Evolutionary conservation across 2,888 invertebrate genomes (phyloP).

Genomic region (Latheticus oryzae): DNA sequence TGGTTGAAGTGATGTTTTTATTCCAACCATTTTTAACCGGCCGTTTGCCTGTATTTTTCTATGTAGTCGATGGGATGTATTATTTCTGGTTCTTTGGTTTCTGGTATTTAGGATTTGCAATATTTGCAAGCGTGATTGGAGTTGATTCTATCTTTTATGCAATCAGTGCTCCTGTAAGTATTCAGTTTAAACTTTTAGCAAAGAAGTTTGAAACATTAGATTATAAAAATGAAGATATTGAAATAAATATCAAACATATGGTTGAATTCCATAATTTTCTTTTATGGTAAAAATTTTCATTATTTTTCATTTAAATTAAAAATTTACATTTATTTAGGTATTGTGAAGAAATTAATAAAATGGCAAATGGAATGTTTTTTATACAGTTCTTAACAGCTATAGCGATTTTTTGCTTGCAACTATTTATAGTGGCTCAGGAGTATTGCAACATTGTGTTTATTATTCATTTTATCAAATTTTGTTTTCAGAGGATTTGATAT

Average conservation of each 20-base stretch:
- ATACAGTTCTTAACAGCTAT: constrained; percentile 24
- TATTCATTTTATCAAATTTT: too few species aligned
- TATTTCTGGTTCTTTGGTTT: constrained; percentile 10
- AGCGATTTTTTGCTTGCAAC: constrained; percentile 20
- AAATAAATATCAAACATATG: background rate
- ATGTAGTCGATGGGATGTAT: constrained; percentile 18
- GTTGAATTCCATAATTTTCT: constrained; percentile 23
- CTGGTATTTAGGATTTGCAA: background rate
- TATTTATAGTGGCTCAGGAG: constrained; percentile 23
- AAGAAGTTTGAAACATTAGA: constrained; percentile 6
- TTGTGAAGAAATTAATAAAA: constrained; percentile 9
- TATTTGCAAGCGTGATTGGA: constrained; percentile 24
- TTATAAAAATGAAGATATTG: background rate
- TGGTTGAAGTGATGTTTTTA: constrained; percentile 8
- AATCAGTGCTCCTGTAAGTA: constrained; percentile 4
- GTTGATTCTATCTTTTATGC: constrained; percentile 20
- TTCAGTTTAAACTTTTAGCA: constrained; percentile 18
- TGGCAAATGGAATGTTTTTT: constrained; percentile 14
- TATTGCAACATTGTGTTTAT: too few species aligned
- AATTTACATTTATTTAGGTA: constrained; percentile 11
- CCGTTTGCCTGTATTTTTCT: constrained; percentile 14
- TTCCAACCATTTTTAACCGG: constrained; percentile 11
- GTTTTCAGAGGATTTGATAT: constrained; percentile 15
- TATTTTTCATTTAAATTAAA: too few species aligned
- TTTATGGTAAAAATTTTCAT: too few species aligned